Evolutionary conservation across 2,888 invertebrate species (phyloP), one percentile per base, ranked within the genome.

Genomic region (Cataglyphis livida): DNA sequence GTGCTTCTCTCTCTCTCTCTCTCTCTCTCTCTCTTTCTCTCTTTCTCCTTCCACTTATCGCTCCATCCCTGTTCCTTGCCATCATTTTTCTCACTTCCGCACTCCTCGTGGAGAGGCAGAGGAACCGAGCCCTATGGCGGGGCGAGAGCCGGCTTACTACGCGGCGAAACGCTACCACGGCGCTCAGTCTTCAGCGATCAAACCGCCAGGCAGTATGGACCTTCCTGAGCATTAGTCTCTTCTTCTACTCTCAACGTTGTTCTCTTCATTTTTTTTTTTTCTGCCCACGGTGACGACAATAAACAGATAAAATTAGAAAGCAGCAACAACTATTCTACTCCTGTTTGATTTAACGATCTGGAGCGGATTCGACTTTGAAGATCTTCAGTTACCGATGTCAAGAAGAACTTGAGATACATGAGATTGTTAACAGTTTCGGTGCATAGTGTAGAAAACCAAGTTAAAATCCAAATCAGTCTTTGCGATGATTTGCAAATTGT

Each of bases 171-270:
- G 87, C 89, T 89, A 86, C 87, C 88, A 87, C 88, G 83, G 88
- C 85, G 90, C 86, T 91, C 89, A 89, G 90, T 87, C 89, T 85
- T 90, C 90, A 88, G 87, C 91, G 90, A 90, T 91, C 90, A 87
- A 90, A 90, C 90, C 90, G 90, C 88, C 90, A 89, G 89, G 90
- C 87, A 90, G 90, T 90, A 84, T 88, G 90, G 86, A 87, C 90
- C 87, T 88, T 85, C 90, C 89, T 86, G 89, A 90, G 79, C 85
- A n/a, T n/a, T 12, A 87, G 85, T 89, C 89, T 73, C 90, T 85
- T 87, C 84, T 81, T 86, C 85, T 76, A 66, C 83, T 83, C 73
- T 57, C 75, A 32, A 51, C n/a, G 48, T 48, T 48, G 48, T 82
- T 59, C 25, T 71, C 66, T 61, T 79, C 78, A n/a, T 76, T 73